Conservation (phyloP, 1,140 invertebrate species). For the Helicoverpa armigera region DNA sequence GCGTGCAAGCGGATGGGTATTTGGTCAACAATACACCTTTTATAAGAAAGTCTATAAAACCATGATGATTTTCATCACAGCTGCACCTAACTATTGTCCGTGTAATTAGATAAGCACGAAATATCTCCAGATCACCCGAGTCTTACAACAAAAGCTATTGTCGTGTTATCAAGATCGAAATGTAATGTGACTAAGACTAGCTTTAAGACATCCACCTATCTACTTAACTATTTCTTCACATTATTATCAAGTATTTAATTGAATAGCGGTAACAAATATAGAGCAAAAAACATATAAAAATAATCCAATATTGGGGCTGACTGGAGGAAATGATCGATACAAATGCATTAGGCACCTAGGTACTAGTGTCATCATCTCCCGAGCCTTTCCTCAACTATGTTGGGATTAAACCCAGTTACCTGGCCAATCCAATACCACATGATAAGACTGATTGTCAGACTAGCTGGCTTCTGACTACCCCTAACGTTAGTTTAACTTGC, state of each 20-base stretch:
- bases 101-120: conserved; percentile 48
- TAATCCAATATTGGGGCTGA: not conserved
- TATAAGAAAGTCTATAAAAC: conserved; percentile 18
- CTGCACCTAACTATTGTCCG: conserved; percentile 38
- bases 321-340: no score
- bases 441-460: no score
- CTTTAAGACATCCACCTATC: not conserved
- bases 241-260: conserved; percentile 4
- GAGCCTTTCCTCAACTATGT: no score
- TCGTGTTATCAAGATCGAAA: conserved; percentile 58
- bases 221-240: not conserved
- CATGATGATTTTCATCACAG: conserved; percentile 30
- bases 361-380: no score
- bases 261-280: not conserved
- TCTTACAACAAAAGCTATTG: conserved; percentile 58
- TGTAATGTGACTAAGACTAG: conserved; percentile 45
- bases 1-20: not conserved
- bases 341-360: no score
- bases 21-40: conserved; percentile 9
- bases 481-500: no score
- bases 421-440: no score
- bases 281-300: not conserved
- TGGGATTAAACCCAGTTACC: no score
- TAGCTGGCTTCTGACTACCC: no score
- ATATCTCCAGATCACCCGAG: conserved; percentile 44